phyloP scores from a whole-genome alignment of 1,140 invertebrate species.

The Hyles vespertilio region DNA sequence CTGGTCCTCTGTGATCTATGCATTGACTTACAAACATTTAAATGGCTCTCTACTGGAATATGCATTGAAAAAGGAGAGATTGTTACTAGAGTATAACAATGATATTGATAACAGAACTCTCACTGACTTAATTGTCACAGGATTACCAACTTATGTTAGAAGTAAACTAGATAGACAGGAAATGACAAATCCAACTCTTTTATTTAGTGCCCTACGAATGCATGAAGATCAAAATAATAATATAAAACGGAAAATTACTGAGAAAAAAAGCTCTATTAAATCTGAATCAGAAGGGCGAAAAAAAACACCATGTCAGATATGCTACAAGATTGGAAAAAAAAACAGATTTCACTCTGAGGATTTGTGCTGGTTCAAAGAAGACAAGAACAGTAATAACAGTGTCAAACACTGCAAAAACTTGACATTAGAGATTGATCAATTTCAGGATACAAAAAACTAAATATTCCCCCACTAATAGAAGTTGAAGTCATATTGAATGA shows the following conservation, averaged over 20 bases:
- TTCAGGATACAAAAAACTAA: constrained; percentile 23
- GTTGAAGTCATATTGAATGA: constrained; percentile 38
- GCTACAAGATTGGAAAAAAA: not conserved
- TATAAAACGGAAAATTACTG: constrained; percentile 19
- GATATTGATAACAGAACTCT: too few species aligned
- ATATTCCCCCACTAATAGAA: constrained; percentile 47
- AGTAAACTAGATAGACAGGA: too few species aligned
- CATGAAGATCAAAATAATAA: constrained; percentile 36
- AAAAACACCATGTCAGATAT: not conserved
- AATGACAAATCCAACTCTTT: too few species aligned
- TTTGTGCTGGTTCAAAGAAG: constrained; percentile 5
- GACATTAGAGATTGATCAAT: constrained; percentile 18
- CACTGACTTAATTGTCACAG: too few species aligned
- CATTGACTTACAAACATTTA: too few species aligned
- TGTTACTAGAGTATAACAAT: too few species aligned
- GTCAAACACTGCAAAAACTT: constrained; percentile 24
- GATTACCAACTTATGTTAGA: too few species aligned
- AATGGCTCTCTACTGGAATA: too few species aligned
- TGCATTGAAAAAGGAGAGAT: too few species aligned
- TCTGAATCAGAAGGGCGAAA: not conserved
- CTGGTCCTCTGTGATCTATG: too few species aligned
- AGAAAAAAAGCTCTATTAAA: constrained; percentile 8
- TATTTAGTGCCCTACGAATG: too few species aligned
- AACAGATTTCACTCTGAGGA: not conserved
- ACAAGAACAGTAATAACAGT: not conserved